These are phyloP conservation scores for Melinopterus prodromus DNA, from an alignment of 2,888 invertebrate genomes.

Conservation along the genomic window DNA sequence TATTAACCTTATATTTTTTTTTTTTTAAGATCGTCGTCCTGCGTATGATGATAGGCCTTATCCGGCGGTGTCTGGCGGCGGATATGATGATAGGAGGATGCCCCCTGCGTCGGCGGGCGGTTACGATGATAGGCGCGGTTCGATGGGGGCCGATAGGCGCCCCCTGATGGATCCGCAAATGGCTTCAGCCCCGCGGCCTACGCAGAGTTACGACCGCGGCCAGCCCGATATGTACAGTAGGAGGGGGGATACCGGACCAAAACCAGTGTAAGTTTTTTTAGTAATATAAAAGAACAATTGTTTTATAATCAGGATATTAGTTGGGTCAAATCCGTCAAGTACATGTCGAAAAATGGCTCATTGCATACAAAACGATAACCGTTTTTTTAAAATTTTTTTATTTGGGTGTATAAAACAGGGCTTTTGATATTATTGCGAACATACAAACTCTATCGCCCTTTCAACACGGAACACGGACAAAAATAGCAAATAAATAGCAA, in stretches of 20 bases:
- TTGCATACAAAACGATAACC: no score
- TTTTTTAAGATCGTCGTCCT: constrained; percentile 40
- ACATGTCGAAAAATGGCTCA: no score
- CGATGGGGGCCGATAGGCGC: constrained; percentile 47
- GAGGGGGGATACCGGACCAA: constrained; percentile 51
- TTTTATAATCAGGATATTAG: no score
- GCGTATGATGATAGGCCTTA: constrained; percentile 44
- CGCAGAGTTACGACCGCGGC: constrained; percentile 40
- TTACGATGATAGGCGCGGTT: constrained; percentile 50
- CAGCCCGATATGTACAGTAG: constrained; percentile 55
- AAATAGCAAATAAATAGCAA: no score
- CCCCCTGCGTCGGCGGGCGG: constrained; percentile 41
- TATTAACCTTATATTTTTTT: background rate
- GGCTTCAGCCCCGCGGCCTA: constrained; percentile 37
- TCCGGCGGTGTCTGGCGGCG: constrained; percentile 43
- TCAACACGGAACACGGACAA: no score
- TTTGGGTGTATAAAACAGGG: no score
- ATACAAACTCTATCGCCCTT: no score
- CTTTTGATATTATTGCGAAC: no score
- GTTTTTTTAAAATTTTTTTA: no score
- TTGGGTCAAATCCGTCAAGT: no score
- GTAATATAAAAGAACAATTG: no score
- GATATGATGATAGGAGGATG: constrained; percentile 50
- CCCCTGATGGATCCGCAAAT: constrained; percentile 50
- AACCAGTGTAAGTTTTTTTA: constrained; percentile 50